phyloP scores from a whole-genome alignment of 2,113 vertebrate species.

The Otus sunia region DNA sequence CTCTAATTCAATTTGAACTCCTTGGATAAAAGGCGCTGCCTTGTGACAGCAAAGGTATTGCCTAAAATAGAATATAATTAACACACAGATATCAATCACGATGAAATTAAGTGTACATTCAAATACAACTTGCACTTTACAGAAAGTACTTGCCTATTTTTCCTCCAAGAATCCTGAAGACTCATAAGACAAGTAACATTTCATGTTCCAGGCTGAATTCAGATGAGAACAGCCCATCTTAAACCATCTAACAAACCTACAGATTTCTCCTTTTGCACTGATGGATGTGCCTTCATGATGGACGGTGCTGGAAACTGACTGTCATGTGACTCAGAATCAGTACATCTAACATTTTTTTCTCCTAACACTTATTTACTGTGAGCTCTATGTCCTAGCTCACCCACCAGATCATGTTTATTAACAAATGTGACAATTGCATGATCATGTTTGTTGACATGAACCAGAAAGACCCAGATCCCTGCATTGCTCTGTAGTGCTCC shows the following conservation, averaged over 20 bases:
- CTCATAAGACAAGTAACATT: conserved; percentile 5
- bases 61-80: conserved; percentile 70
- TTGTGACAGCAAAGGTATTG: conserved; percentile 63
- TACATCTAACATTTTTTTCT: background rate
- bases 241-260: background rate
- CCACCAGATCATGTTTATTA: background rate
- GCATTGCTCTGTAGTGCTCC: background rate
- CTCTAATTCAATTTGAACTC: conserved; percentile 68
- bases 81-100: conserved; percentile 64
- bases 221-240: background rate
- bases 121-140: conserved; percentile 59
- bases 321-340: background rate
- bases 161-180: conserved; percentile 22
- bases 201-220: background rate
- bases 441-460: background rate
- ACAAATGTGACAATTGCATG: background rate
- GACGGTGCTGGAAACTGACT: background rate
- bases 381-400: background rate
- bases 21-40: conserved; percentile 61
- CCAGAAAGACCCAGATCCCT: background rate
- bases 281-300: background rate
- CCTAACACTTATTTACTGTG: background rate
- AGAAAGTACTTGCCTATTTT: conserved; percentile 49
- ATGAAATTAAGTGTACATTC: conserved; percentile 65
- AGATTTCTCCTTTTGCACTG: background rate